Evolutionary conservation across 2,113 vertebrate genomes (phyloP).

Genomic region (Vicugna pacos): DNA sequence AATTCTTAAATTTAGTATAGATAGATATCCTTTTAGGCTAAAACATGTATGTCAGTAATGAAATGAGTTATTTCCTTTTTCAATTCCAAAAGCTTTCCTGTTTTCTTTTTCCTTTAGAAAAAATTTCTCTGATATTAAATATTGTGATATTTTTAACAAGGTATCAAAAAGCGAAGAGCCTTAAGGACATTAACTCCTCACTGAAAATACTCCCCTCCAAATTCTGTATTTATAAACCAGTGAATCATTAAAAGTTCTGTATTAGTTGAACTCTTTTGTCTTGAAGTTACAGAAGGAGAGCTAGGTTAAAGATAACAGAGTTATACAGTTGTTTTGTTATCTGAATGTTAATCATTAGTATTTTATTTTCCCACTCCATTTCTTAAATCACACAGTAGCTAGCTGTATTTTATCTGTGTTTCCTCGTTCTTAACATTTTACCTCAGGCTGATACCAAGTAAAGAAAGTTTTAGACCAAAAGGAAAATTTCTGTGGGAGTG

Average conservation of each 20-base stretch:
- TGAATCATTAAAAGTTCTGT: neutral
- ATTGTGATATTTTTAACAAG: constrained; percentile 12
- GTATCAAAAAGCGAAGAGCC: neutral
- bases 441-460: constrained; percentile 63
- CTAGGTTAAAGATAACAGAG: constrained; percentile 20
- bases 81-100: neutral
- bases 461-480: constrained; percentile 63
- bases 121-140: neutral
- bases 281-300: neutral
- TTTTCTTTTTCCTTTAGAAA: neutral
- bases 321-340: constrained; percentile 5
- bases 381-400: constrained; percentile 57
- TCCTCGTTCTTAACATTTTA: constrained; percentile 50
- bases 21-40: neutral
- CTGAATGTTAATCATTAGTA: neutral
- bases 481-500: constrained; percentile 62
- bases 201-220: neutral
- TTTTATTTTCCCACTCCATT: neutral
- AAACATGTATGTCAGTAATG: neutral
- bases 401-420: constrained; percentile 52
- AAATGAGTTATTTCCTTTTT: constrained; percentile 56
- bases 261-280: neutral
- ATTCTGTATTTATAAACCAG: constrained; percentile 5
- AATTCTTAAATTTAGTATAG: neutral
- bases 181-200: neutral